Base-by-base conservation (phyloP, 2,888 invertebrate genomes). In the Thyatira batis region DNA sequence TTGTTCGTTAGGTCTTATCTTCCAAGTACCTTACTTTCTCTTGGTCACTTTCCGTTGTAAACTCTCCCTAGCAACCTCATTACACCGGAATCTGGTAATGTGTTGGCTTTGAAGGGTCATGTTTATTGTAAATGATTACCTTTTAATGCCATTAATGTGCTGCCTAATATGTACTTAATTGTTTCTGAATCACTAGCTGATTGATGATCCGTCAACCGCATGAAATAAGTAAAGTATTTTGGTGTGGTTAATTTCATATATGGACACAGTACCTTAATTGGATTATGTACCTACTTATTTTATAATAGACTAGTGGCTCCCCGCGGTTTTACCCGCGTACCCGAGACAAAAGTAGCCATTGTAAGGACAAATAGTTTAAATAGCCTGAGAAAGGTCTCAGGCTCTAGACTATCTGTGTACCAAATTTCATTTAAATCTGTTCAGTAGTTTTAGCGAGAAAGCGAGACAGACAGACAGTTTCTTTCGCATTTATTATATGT, bases 1-100 rank as follows among this genome's bases (percentile, higher is more conserved):
- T 49, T 45, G 49, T 51, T 23, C 10, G n/a, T 20, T 49, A 54
- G 56, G 54, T 56, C 43, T 61, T 54, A 55, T 39, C 44, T 50
- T 49, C 21, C 30, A 56, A 46, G 45, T 55, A 53, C 54, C 57
- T 49, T 54, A 60, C 65, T 65, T 65, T 65, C 65, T 59, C 64
- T 61, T 43, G 48, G 20, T 43, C 17, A 58, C 56, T 61, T 61
- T 61, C 62, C 64, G 49, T 45, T 45, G 45, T 43, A 28, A 27
- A 39, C 55, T 54, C 58, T 58, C 53, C 55, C 50, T 53, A 46
- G 45, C 20, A 52, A 27, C 55, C 55, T 55, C 59, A 30, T 48
- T 56, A 45, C 49, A 28, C 4, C n/a, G 11, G 39, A 39, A 4
- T 39, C 39, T 39, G 39, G 17, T 39, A 17, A 39, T 13, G 39